Evolutionary conservation across 2,797 vertebrate genomes (phyloP), one percentile per base, ranked within the genome.

Genomic region (Brachyalestes nurse): DNA sequence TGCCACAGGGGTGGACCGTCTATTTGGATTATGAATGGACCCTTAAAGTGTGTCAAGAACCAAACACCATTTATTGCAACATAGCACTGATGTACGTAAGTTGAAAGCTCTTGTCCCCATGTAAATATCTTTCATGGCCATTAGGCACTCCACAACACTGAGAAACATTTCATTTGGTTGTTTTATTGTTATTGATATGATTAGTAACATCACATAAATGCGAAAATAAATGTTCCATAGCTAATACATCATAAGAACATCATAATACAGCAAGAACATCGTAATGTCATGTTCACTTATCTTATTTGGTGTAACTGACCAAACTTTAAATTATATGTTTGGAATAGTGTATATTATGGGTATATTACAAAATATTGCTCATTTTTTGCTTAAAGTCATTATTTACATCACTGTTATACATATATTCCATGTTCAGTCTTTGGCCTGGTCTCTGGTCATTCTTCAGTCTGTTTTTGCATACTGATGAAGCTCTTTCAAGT

Each of bases 401-500:
- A 61, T 70, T 57, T 57, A 72, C 72, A 61, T 34, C 49, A 60
- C 55, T 42, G 71, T 23, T 72, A 23, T 67, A 75, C 28, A 73
- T 53, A 70, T 47, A 65, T 57, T 81, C 69, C 47, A 65, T 28
- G 1, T 34, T 77, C 47, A 13, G 38, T 23, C 65, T 28, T 57
- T 40, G 9, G 14, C 51, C 77, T 65, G 58, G 38, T 57, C 10
- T 62, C 19, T 72, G 60, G 64, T 78, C 28, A 65, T 1, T 62
- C 17, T 51, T 79, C 61, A 79, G 10, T 34, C 34, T 83, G 76
- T 49, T 58, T 80, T 13, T 28, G 58, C 19, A 72, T 78, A 82
- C 49, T 65, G 81, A n/a, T 75, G 58, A 61, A 88, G 79, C 42
- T 87, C 83, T 81, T 53, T 51, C 75, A 84, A 60, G 77, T 81